Percentiles rank a stretch among this genome's conserved stretches.
These are phyloP conservation scores for Oceanodroma leucorhoa DNA, from an alignment of 2,797 vertebrate species.

Conservation along the genomic window DNA sequence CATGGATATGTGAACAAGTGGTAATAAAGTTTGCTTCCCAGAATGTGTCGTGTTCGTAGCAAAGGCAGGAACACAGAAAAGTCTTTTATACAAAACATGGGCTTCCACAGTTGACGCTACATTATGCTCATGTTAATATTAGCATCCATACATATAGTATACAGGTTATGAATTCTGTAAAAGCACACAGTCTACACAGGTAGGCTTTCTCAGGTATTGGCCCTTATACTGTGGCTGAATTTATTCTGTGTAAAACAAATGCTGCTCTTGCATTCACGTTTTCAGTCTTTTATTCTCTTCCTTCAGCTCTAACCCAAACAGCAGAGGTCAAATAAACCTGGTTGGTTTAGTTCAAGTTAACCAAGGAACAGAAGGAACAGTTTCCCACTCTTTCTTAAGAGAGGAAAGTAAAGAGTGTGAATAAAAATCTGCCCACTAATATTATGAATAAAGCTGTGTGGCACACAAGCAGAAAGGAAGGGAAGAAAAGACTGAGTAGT, in stretches of 20 bases:
- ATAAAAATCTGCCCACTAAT: neutral
- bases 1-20: neutral
- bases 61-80: neutral
- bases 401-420: neutral
- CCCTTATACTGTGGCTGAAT: neutral
- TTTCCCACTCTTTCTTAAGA: neutral
- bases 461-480: neutral
- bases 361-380: neutral
- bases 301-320: neutral
- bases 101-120: rapidly evolving
- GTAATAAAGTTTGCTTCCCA: neutral
- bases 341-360: neutral
- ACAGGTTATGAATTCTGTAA: neutral
- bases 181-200: neutral
- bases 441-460: neutral
- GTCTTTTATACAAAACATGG: neutral
- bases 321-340: neutral
- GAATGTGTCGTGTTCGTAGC: neutral
- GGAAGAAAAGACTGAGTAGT: neutral
- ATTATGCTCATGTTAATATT: neutral
- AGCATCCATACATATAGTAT: neutral
- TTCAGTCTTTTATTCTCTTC: neutral
- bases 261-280: neutral
- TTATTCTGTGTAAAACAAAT: neutral
- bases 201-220: neutral